phyloP scores from a whole-genome alignment of 2,113 vertebrate species.

The Oncorhynchus clarkii region DNA sequence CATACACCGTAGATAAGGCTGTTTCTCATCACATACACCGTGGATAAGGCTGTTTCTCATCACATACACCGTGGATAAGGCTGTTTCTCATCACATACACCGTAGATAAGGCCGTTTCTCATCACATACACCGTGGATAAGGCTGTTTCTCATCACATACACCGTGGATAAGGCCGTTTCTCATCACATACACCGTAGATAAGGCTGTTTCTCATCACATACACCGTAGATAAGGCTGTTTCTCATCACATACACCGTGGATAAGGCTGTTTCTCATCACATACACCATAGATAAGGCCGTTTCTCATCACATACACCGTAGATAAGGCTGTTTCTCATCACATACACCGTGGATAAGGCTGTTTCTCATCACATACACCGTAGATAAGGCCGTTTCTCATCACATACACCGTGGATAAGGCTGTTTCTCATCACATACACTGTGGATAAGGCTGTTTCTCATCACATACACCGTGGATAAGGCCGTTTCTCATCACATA shows the following conservation, averaged over 20 bases:
- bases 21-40: too few relatives aligned
- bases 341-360: too few relatives aligned
- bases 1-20: too few relatives aligned
- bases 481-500: slow-evolving; percentile 49
- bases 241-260: too few relatives aligned
- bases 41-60: slow-evolving; percentile 46
- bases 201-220: slow-evolving; percentile 48
- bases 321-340: slow-evolving; percentile 46
- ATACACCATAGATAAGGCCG: too few relatives aligned
- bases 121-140: too few relatives aligned
- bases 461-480: too few relatives aligned
- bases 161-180: slow-evolving; percentile 38
- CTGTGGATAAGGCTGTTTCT: slow-evolving; percentile 42
- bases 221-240: slow-evolving; percentile 22
- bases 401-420: too few relatives aligned
- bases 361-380: slow-evolving; percentile 56
- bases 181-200: too few relatives aligned
- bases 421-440: slow-evolving; percentile 51
- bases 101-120: slow-evolving; percentile 42
- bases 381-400: slow-evolving; percentile 44
- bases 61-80: too few relatives aligned
- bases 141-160: slow-evolving; percentile 49
- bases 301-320: too few relatives aligned
- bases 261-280: slow-evolving; percentile 46
- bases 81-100: slow-evolving; percentile 54